phyloP scores from a whole-genome alignment of 2,888 invertebrate species.

The Nycteola revayana region DNA sequence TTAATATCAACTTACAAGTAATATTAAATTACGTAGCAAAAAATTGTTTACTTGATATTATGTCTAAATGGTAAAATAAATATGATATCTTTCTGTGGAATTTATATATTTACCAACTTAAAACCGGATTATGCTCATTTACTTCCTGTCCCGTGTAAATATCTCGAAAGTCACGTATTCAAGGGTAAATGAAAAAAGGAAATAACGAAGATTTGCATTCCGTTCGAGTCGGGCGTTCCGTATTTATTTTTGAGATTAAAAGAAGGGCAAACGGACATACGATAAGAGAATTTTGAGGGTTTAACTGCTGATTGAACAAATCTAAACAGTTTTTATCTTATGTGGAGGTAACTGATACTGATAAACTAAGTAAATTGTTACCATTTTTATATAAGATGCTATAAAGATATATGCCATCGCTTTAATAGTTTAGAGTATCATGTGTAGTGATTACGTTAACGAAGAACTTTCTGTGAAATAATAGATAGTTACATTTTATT shows the following conservation, averaged over 20 bases:
- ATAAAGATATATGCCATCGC: no score
- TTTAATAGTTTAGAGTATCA: no score
- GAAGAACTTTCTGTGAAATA: no score
- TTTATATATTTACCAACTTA: no score
- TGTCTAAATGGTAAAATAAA: no score
- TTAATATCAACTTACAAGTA: no score
- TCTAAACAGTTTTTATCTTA: conserved; percentile 13
- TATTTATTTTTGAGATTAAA: conserved; percentile 53
- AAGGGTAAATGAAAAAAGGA: conserved; percentile 51
- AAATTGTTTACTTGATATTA: no score
- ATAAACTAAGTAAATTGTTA: conserved; percentile 30
- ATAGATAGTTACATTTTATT: no score
- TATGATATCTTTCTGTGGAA: no score
- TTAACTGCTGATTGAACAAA: conserved; percentile 18
- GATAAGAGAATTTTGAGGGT: conserved; percentile 36
- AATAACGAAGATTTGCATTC: conserved; percentile 44
- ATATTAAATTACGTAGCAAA: no score
- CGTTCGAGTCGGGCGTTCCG: conserved; percentile 37
- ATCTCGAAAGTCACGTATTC: conserved; percentile 54
- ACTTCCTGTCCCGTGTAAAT: conserved; percentile 40
- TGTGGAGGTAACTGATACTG: conserved; percentile 29
- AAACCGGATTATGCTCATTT: conserved; percentile 10
- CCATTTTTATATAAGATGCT: no score
- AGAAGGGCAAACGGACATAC: conserved; percentile 45
- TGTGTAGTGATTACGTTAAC: no score